These are phyloP conservation scores for Microcebus ravelobensis DNA, from an alignment of 2,113 vertebrate species.

Conservation along the genomic window DNA sequence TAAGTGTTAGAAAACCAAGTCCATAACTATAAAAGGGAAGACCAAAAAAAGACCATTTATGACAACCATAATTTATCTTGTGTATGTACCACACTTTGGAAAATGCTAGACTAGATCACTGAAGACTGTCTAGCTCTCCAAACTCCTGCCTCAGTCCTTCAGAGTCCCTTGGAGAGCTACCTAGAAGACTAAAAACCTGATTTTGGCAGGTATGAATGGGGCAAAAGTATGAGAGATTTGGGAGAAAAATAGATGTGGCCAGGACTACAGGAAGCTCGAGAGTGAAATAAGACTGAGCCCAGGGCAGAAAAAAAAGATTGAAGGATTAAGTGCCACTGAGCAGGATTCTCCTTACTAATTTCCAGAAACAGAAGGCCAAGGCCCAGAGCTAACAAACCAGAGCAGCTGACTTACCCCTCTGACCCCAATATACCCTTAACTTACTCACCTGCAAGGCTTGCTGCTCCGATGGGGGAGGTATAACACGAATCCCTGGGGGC, in stretches of 20 bases:
- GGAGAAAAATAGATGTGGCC: not conserved
- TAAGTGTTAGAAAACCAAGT: slow-evolving; percentile 1
- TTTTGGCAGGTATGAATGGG: not conserved
- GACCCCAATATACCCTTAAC: not conserved
- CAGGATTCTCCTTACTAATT: not conserved
- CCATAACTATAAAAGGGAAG: not conserved
- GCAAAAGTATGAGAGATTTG: not conserved
- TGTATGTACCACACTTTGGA: not conserved
- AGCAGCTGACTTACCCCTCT: not conserved
- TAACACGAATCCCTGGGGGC: not conserved
- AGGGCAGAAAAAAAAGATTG: not conserved
- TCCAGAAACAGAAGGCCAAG: not conserved
- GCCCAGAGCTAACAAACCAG: not conserved
- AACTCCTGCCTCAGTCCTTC: not conserved
- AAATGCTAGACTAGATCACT: not conserved
- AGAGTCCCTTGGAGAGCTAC: not conserved
- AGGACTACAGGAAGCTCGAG: not conserved
- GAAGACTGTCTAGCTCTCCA: not conserved
- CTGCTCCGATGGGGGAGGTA: not conserved
- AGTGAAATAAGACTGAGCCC: not conserved
- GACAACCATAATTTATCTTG: not conserved
- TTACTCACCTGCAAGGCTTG: slow-evolving; percentile 37
- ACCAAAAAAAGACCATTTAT: not conserved
- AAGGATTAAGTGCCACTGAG: not conserved
- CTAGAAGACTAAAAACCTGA: not conserved